Evolutionary conservation across 2,113 vertebrate genomes (phyloP), one percentile per base, ranked within the genome.

Genomic region (Gnathonemus echidnorhynchus): DNA sequence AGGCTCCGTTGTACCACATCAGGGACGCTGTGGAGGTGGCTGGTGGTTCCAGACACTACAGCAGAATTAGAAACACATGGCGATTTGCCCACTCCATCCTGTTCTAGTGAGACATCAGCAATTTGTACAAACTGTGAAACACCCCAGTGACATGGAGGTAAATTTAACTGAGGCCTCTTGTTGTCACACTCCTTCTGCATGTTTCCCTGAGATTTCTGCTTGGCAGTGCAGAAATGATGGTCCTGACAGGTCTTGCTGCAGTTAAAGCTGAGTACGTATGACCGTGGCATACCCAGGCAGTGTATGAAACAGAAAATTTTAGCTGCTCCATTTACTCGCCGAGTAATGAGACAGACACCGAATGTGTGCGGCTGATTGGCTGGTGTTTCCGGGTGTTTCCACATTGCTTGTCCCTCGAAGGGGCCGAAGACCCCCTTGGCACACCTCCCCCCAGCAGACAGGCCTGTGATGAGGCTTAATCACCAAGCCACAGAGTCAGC

Each of bases 391-490:
- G 1, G 39, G 2, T 46, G 42, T 46, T 85, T 10, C 19, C 5
- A 21, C 24, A 2, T 85, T 46, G 13, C 35, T 42, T 17, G 74
- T 19, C 31, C 74, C 5, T 80, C 35, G 31, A 17, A 19, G 74
- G 35, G 35, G 35, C 74, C 0, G 2, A 10, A 42, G 83, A 85
- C 45, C 45, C 21, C 83, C 24, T n/a, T 48, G 45, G 83, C 83
- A n/a, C 42, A 3, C 88, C 88, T 62, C 85, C 31, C 77, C 27
- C 77, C 80, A 88, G 62, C 48, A 90, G 74, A 92, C 80, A 88
- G 87, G 50, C 46, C 93, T 88, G 89, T 95, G 93, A 94, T 93
- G 93, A 93, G 91, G 93, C 94, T 93, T 90, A 94, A 94, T 93
- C 74, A 85, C 49, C 53, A 90, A 87, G 89, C 90, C 5, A 92